A percentile compares a stretch with the other conserved stretches of the same genome.
Conservation (phyloP, 2,888 invertebrate genomes). For the Nephrotoma flavescens region DNA sequence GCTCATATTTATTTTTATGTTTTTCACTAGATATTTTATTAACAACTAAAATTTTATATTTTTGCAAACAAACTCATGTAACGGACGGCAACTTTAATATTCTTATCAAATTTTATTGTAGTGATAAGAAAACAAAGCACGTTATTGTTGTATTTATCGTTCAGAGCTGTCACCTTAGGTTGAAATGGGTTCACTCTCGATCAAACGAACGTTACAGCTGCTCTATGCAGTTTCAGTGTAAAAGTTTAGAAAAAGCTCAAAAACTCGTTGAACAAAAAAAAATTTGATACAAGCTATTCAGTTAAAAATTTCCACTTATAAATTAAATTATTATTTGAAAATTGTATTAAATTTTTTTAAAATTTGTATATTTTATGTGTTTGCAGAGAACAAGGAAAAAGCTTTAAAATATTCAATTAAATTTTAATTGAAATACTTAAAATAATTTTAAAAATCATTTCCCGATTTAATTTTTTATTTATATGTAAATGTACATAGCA, state of each 20-base stretch:
- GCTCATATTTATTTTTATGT: not conserved
- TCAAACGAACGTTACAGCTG: too few species aligned
- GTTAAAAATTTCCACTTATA: not conserved
- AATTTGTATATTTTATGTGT: not conserved
- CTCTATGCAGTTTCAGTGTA: not conserved
- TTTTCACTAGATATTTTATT: not conserved
- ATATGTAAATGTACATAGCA: not conserved
- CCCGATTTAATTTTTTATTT: not conserved
- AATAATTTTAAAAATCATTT: not conserved
- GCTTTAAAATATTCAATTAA: not conserved
- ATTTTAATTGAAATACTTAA: not conserved
- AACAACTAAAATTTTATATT: not conserved
- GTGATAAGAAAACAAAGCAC: too few species aligned
- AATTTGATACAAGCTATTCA: not conserved
- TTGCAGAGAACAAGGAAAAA: not conserved
- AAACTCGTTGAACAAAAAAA: not conserved
- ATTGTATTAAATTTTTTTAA: not conserved
- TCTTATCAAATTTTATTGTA: too few species aligned
- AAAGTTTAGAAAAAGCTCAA: not conserved
- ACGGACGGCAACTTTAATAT: too few species aligned
- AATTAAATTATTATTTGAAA: not conserved
- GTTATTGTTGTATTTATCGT: too few species aligned
- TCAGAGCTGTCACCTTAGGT: too few species aligned
- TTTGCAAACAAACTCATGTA: too few species aligned
- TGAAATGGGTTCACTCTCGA: too few species aligned